Evolutionary conservation across 2,797 vertebrate genomes (phyloP).

Genomic region (Chaenodraco wilsoni): DNA sequence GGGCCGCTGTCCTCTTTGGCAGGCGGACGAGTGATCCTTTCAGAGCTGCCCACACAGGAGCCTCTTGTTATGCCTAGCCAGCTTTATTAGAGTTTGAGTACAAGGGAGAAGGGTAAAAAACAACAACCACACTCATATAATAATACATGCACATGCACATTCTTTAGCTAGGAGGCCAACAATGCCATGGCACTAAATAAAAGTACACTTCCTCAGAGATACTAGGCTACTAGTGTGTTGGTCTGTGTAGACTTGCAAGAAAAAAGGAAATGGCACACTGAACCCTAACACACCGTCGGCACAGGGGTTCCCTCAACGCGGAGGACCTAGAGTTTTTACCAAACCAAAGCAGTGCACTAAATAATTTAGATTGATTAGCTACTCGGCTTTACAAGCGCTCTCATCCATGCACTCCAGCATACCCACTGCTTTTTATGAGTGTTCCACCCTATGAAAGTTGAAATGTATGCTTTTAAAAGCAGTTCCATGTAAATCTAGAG

Average conservation of each 20-base stretch:
- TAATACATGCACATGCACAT: conserved; percentile 41
- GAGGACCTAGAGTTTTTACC: conserved; percentile 61
- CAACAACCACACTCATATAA: conserved; percentile 28
- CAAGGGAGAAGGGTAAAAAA: conserved; percentile 30
- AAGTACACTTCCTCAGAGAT: conserved; percentile 14
- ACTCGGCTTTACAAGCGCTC: conserved; percentile 58
- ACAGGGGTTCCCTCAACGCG: conserved; percentile 53
- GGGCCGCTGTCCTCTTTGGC: conserved; percentile 75
- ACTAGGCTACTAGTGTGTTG: not conserved
- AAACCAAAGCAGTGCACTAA: conserved; percentile 69
- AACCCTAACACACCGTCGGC: conserved; percentile 50
- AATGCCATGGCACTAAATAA: conserved; percentile 31
- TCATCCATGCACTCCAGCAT: conserved; percentile 39
- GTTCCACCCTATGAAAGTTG: conserved; percentile 38
- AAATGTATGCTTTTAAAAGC: conserved; percentile 53
- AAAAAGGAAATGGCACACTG: conserved; percentile 56
- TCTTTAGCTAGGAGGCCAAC: conserved; percentile 23
- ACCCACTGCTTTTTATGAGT: conserved; percentile 40
- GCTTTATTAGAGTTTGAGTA: conserved; percentile 69
- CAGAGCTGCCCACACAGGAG: conserved; percentile 73
- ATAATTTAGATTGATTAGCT: conserved; percentile 77
- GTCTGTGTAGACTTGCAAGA: conserved; percentile 26
- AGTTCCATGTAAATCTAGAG: conserved; percentile 44
- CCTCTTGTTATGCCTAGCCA: conserved; percentile 72
- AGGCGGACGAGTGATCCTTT: conserved; percentile 76